Percentiles rank a stretch among this genome's conserved stretches.
Conservation (phyloP, 2,113 vertebrate species). For the Opisthocomus hoazin region DNA sequence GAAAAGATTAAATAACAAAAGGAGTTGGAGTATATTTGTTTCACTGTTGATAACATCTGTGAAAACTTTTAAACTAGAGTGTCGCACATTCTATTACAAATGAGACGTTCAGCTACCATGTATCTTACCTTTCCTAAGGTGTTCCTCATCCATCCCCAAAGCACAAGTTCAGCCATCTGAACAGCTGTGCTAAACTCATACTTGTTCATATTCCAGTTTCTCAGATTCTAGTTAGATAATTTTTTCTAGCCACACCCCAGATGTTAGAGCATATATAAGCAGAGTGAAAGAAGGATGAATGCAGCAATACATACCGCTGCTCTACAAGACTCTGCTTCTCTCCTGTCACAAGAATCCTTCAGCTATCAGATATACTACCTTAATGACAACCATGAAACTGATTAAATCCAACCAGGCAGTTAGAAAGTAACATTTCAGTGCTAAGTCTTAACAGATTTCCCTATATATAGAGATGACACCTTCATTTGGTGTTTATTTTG, state of each 20-base stretch:
- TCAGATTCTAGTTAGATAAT: background rate
- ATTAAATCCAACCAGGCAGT: background rate
- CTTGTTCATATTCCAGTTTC: background rate
- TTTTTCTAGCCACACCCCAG: background rate
- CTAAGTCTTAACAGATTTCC: background rate
- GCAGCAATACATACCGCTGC: background rate
- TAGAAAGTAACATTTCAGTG: background rate
- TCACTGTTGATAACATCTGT: background rate
- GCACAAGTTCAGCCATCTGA: background rate
- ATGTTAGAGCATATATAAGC: background rate
- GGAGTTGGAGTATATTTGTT: background rate
- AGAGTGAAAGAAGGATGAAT: background rate
- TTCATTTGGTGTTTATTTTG: background rate
- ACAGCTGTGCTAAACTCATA: background rate
- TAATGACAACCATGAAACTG: background rate
- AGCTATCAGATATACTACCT: background rate
- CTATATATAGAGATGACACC: background rate
- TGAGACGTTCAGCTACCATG: background rate
- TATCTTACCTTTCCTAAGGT: background rate
- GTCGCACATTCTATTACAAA: background rate
- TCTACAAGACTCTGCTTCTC: fast-evolving
- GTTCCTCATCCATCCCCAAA: background rate
- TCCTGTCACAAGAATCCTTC: fast-evolving
- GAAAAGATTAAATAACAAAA: background rate
- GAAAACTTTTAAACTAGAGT: background rate